A percentile compares a stretch with the other conserved stretches of the same genome.
Evolutionary conservation across 2,113 vertebrate species (phyloP).

Genomic region (Manacus vitellinus): DNA sequence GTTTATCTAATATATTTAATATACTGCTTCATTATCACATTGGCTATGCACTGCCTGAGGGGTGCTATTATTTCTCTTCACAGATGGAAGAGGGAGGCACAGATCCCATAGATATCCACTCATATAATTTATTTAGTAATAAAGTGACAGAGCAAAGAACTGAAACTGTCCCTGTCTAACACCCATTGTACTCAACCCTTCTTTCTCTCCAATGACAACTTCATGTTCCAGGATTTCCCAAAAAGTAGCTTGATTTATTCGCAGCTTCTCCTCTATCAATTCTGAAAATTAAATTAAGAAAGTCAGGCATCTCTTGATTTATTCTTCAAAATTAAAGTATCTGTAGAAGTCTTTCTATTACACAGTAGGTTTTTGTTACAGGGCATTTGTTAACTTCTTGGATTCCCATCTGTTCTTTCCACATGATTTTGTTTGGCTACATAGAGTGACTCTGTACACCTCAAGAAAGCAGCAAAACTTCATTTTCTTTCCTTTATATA

Average conservation of each 20-base stretch:
- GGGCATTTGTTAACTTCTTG: neutral
- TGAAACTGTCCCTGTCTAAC: neutral
- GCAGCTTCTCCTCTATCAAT: neutral
- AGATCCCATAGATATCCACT: neutral
- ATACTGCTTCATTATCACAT: neutral
- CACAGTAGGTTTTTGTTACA: neutral
- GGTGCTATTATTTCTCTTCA: neutral
- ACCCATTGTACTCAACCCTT: neutral
- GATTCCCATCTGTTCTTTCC: neutral
- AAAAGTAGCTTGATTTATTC: neutral
- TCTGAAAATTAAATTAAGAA: neutral
- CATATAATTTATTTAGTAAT: neutral
- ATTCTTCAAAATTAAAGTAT: neutral
- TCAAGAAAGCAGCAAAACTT: conserved; percentile 9
- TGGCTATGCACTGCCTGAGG: neutral
- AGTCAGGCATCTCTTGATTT: neutral
- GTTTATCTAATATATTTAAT: neutral
- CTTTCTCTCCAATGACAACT: neutral
- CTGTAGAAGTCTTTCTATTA: neutral
- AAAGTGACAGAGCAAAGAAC: neutral
- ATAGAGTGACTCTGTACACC: neutral
- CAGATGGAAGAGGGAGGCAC: neutral
- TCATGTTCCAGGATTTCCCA: neutral
- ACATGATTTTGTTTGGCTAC: neutral
- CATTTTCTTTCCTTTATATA: neutral